These are phyloP conservation scores for Dicrurus megarhynchus DNA, from an alignment of 2,113 vertebrate species.

Conservation along the genomic window DNA sequence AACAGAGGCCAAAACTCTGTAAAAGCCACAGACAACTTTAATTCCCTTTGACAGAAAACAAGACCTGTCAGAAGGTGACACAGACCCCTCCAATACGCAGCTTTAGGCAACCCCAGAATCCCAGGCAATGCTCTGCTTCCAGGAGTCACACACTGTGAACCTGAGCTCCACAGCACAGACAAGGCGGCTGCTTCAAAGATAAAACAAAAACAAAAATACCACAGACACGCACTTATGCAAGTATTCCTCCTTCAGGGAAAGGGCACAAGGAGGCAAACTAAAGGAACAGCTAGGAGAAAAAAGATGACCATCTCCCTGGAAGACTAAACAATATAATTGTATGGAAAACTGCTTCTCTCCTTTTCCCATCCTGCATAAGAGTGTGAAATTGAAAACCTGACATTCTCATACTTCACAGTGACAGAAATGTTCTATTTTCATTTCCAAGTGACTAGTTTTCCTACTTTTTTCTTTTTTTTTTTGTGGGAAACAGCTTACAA, in stretches of 20 bases:
- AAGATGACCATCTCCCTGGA: neutral
- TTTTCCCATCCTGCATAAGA: neutral
- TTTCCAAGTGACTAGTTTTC: neutral
- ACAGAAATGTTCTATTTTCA: neutral
- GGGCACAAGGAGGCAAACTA: neutral
- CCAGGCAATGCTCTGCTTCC: neutral
- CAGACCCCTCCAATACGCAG: fast-evolving
- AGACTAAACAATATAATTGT: neutral
- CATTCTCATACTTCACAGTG: neutral
- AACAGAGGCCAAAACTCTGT: neutral
- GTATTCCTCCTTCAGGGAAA: neutral
- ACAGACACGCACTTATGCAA: neutral
- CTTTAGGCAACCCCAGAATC: neutral
- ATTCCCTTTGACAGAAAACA: neutral
- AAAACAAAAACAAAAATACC: neutral
- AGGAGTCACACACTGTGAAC: neutral
- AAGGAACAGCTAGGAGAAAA: neutral
- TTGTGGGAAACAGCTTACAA: neutral
- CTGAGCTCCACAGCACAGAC: neutral
- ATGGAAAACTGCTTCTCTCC: neutral
- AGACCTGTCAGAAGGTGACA: neutral
- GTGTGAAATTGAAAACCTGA: neutral
- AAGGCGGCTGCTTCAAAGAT: neutral
- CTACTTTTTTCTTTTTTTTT: too few species aligned
- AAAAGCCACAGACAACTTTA: neutral